These are phyloP conservation scores for Urophycis tenuis DNA, from an alignment of 2,797 vertebrate genomes.

Conservation along the genomic window DNA sequence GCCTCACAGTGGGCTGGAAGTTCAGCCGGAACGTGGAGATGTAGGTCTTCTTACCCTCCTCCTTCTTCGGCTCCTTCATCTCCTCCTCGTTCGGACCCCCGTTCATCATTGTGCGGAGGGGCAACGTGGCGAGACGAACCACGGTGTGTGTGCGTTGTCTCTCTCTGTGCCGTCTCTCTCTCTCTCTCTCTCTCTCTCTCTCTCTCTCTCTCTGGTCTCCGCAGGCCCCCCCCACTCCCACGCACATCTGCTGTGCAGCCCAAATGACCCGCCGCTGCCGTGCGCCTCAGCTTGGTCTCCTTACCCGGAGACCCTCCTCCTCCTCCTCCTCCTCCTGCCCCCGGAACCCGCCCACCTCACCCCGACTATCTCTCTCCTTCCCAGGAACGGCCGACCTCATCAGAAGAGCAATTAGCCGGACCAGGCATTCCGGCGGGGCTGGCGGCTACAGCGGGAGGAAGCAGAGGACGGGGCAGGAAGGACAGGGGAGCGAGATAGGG, in stretches of 20 bases:
- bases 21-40: not conserved
- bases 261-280: not conserved
- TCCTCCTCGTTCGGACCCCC: not conserved
- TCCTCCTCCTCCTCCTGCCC: not conserved
- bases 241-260: not conserved
- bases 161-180: not conserved
- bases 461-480: not conserved
- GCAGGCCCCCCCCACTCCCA: not conserved
- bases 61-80: not conserved
- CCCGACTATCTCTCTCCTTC: not conserved
- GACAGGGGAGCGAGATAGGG: not conserved
- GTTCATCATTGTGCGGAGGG: not conserved
- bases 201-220: not conserved
- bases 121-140: no score
- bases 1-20: not conserved
- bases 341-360: not conserved
- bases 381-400: not conserved
- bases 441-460: not conserved
- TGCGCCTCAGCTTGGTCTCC: not conserved
- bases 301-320: not conserved
- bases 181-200: not conserved
- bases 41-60: not conserved
- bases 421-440: not conserved
- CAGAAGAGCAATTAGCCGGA: not conserved
- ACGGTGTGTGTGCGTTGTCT: not conserved